These are phyloP conservation scores for Drosophila nigricruria DNA, from an alignment of 2,888 invertebrate species.

Conservation along the genomic window DNA sequence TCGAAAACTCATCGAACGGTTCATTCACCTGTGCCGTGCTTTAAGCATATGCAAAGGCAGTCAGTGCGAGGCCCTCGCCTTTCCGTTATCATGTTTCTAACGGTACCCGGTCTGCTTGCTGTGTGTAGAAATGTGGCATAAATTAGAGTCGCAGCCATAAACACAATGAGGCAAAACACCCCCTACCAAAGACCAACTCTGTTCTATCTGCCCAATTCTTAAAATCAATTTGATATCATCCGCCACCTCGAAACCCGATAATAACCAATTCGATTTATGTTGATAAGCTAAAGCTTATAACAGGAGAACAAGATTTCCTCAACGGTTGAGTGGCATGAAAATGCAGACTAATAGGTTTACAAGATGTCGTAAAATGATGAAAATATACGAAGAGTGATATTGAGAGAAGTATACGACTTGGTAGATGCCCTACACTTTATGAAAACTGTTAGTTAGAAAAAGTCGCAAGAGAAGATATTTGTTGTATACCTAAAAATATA, in stretches of 20 bases:
- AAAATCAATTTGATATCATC: slow-evolving; percentile 57
- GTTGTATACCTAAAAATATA: neutral
- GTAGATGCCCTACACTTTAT: neutral
- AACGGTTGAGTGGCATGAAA: slow-evolving; percentile 17
- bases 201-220: slow-evolving; percentile 17
- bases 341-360: slow-evolving; percentile 34
- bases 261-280: slow-evolving; percentile 45
- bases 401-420: no score
- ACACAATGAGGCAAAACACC: slow-evolving; percentile 16
- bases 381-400: neutral
- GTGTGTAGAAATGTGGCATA: slow-evolving; percentile 68
- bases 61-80: slow-evolving; percentile 8
- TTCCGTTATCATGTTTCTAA: slow-evolving; percentile 39
- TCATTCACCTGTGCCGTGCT: slow-evolving; percentile 65
- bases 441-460: no score
- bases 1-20: slow-evolving; percentile 68
- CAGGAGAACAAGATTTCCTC: slow-evolving; percentile 52
- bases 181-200: slow-evolving; percentile 35
- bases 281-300: slow-evolving; percentile 56
- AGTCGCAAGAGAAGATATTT: no score
- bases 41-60: slow-evolving; percentile 61
- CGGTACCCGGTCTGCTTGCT: slow-evolving; percentile 41
- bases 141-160: slow-evolving; percentile 22
- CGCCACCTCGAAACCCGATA: slow-evolving; percentile 55
- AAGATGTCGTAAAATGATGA: slow-evolving; percentile 20